Evolutionary conservation across 2,113 vertebrate genomes (phyloP).

Genomic region (Ptilorrhoa leucosticta): DNA sequence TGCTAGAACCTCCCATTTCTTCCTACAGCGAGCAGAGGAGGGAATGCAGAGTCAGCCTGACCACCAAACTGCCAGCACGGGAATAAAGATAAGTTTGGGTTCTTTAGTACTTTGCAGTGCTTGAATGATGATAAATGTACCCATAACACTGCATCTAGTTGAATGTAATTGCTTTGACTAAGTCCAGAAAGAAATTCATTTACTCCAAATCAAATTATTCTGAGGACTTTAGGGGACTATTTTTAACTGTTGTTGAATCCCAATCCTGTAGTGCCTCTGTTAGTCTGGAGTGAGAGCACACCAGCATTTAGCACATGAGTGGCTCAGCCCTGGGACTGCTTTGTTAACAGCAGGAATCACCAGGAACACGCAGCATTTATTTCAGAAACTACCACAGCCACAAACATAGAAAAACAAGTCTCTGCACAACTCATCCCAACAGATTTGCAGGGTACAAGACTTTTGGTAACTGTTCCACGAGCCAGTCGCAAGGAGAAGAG

Average conservation of each 20-base stretch:
- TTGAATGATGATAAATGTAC: slow-evolving; percentile 40
- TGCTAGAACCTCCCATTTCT: not conserved
- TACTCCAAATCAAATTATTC: slow-evolving; percentile 26
- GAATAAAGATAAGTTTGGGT: slow-evolving; percentile 33
- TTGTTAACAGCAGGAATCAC: not conserved
- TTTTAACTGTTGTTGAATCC: not conserved
- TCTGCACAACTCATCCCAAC: not conserved
- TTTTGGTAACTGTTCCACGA: not conserved
- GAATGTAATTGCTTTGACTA: slow-evolving; percentile 24
- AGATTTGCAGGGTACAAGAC: not conserved
- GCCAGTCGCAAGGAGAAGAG: not conserved
- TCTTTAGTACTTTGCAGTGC: not conserved
- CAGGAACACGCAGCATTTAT: not conserved
- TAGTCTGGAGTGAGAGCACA: not conserved
- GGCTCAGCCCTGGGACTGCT: not conserved
- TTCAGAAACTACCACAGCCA: not conserved
- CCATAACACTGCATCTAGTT: not conserved
- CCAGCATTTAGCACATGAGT: not conserved
- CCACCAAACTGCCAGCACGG: not conserved
- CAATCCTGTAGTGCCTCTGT: not conserved
- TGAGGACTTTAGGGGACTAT: not conserved
- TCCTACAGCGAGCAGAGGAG: not conserved
- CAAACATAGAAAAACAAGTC: not conserved
- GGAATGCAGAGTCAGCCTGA: not conserved
- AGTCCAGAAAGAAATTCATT: slow-evolving; percentile 26